These are phyloP conservation scores for Cosmia trapezina DNA, from an alignment of 2,888 invertebrate species.

Conservation along the genomic window DNA sequence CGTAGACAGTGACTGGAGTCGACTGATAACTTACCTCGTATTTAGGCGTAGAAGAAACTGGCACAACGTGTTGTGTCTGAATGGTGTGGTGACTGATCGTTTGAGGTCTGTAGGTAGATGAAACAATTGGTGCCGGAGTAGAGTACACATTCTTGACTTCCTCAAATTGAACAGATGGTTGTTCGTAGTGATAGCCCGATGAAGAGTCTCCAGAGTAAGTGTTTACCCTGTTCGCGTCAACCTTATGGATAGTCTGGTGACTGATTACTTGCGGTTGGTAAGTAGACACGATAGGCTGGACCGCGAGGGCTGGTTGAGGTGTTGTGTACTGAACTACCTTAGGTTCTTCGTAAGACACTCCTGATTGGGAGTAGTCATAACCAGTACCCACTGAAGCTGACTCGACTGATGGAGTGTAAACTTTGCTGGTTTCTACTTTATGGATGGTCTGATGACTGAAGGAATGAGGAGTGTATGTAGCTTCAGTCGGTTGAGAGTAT, in stretches of 20 bases:
- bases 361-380: constrained; percentile 66
- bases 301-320: constrained; percentile 71
- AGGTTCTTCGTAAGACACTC: constrained; percentile 69
- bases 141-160: constrained; percentile 77
- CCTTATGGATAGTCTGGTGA: constrained; percentile 81
- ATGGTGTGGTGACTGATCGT: constrained; percentile 78
- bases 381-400: constrained; percentile 61
- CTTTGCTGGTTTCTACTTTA: constrained; percentile 73
- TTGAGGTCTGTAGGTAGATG: constrained; percentile 74
- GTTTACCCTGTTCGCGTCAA: constrained; percentile 76
- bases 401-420: constrained; percentile 69
- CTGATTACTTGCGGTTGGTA: constrained; percentile 79
- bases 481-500: constrained; percentile 75
- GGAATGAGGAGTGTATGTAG: constrained; percentile 77
- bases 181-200: constrained; percentile 76
- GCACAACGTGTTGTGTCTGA: constrained; percentile 75
- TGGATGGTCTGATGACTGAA: constrained; percentile 82
- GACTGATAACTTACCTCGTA: constrained; percentile 79
- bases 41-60: constrained; percentile 79
- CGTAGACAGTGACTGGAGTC: constrained; percentile 81
- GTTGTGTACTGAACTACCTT: constrained; percentile 74
- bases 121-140: constrained; percentile 74
- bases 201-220: constrained; percentile 70
- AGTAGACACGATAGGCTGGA: constrained; percentile 75
- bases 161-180: constrained; percentile 75